Evolutionary conservation across 2,113 vertebrate species (phyloP).

Genomic region (Hemiscyllium ocellatum): DNA sequence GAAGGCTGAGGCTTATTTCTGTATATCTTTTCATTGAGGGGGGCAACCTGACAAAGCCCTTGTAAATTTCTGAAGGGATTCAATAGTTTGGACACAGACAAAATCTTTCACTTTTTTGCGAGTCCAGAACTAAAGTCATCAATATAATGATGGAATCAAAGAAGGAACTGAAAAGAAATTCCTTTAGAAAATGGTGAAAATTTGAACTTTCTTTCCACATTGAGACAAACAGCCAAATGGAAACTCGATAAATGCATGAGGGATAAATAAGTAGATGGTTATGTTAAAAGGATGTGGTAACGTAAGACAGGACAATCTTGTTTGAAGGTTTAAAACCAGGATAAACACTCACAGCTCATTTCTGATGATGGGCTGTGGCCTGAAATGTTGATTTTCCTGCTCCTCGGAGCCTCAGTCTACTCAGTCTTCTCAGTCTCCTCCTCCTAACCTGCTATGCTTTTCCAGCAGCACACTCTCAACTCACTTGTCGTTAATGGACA

Average conservation of each 20-base stretch:
- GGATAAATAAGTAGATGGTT: background rate
- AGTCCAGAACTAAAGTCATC: background rate
- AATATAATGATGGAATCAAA: background rate
- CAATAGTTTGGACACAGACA: background rate
- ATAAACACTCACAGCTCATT: background rate
- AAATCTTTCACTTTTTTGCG: background rate
- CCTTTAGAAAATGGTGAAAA: background rate
- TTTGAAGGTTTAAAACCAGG: background rate
- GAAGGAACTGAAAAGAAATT: background rate
- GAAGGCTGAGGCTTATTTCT: background rate
- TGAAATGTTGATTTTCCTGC: too few relatives aligned
- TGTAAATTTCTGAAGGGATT: background rate
- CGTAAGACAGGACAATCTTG: background rate
- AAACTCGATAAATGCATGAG: background rate
- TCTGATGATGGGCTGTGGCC: too few relatives aligned
- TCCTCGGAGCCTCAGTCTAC: too few relatives aligned
- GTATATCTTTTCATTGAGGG: background rate
- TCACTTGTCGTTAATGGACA: too few relatives aligned
- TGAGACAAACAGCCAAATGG: background rate
- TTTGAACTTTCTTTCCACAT: background rate
- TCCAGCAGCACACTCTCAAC: too few relatives aligned
- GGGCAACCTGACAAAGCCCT: background rate
- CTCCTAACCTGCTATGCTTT: too few relatives aligned
- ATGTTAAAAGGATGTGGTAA: background rate
- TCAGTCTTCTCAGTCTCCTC: too few relatives aligned